Conservation (phyloP, 2,888 invertebrate genomes). For the Hemaris fuciformis region DNA sequence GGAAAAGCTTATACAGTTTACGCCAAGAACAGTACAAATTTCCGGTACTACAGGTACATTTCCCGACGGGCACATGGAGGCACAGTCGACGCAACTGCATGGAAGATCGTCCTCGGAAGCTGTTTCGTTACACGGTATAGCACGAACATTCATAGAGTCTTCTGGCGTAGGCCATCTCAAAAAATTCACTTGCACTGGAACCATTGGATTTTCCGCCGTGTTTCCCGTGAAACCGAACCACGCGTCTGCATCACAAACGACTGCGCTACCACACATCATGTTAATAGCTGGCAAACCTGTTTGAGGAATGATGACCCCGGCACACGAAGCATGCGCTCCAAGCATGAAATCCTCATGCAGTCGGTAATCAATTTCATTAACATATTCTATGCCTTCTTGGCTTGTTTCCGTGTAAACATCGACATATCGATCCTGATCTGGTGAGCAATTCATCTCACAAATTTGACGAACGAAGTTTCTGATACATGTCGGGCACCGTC, state of each 20-base stretch:
- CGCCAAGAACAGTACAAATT: slow-evolving; percentile 79
- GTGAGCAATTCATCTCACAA: slow-evolving; percentile 91
- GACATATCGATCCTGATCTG: slow-evolving; percentile 83
- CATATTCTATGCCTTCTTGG: slow-evolving; percentile 51
- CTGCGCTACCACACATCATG: slow-evolving; percentile 88
- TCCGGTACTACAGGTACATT: slow-evolving; percentile 63
- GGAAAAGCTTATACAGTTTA: slow-evolving; percentile 85
- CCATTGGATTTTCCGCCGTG: slow-evolving; percentile 68
- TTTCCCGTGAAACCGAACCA: slow-evolving; percentile 86
- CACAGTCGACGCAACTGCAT: slow-evolving; percentile 91
- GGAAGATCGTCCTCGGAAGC: slow-evolving; percentile 77
- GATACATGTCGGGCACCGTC: slow-evolving; percentile 91
- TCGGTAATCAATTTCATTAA: slow-evolving; percentile 70
- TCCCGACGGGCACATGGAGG: slow-evolving; percentile 81
- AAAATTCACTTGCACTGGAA: slow-evolving; percentile 85
- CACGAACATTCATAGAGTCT: slow-evolving; percentile 67
- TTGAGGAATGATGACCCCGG: slow-evolving; percentile 87
- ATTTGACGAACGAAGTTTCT: slow-evolving; percentile 88
- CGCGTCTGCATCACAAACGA: slow-evolving; percentile 83
- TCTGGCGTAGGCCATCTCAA: slow-evolving; percentile 54
- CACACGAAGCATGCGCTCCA: slow-evolving; percentile 88
- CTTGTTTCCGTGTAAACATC: slow-evolving; percentile 40
- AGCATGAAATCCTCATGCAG: slow-evolving; percentile 83
- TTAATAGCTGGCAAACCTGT: slow-evolving; percentile 88
- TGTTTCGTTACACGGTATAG: slow-evolving; percentile 82